phyloP scores from a whole-genome alignment of 2,113 vertebrate genomes.

The Vulpes vulpes region DNA sequence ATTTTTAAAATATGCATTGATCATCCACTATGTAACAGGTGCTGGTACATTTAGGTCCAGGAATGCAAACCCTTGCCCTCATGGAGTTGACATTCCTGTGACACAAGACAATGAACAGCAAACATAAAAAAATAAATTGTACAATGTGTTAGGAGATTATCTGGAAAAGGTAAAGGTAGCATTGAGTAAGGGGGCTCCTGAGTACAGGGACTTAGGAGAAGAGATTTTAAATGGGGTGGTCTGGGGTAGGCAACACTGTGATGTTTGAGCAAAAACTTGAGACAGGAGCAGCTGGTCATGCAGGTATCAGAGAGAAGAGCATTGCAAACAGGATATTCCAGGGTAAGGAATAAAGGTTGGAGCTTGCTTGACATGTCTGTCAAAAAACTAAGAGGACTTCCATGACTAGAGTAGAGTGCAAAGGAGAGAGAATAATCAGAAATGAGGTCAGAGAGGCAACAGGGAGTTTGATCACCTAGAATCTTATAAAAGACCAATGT shows the following conservation, averaged over 20 bases:
- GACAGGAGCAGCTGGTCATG: neutral
- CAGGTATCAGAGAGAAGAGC: neutral
- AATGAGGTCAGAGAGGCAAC: neutral
- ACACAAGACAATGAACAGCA: neutral
- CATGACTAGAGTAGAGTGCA: neutral
- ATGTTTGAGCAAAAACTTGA: neutral
- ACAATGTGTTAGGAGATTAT: neutral
- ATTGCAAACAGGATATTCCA: neutral
- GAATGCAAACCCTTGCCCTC: neutral
- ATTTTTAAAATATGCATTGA: neutral
- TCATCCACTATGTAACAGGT: neutral
- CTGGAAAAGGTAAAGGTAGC: neutral
- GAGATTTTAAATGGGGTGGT: neutral
- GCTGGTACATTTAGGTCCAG: neutral
- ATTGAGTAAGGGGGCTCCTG: neutral
- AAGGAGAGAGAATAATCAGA: neutral
- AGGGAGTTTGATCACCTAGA: neutral
- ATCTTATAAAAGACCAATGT: neutral
- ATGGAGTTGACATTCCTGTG: neutral
- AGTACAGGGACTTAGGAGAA: neutral
- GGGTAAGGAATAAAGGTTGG: neutral
- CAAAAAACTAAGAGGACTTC: slow-evolving; percentile 6
- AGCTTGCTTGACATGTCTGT: neutral
- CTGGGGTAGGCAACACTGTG: neutral
- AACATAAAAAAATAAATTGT: neutral